These are phyloP conservation scores for Hyles vespertilio DNA, from an alignment of 1,140 invertebrate genomes.

Conservation along the genomic window DNA sequence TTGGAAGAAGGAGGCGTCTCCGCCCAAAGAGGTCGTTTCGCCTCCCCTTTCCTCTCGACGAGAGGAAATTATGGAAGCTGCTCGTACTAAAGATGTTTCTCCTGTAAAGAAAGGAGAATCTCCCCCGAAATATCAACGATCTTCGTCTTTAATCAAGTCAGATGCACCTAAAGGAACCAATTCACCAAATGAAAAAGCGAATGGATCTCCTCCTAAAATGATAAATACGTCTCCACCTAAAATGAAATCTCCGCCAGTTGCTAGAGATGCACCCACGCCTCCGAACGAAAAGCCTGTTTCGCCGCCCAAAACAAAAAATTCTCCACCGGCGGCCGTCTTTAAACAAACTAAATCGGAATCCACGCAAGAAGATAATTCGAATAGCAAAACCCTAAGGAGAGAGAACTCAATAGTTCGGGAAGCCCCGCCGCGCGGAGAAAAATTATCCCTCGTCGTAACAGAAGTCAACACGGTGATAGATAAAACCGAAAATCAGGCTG, in stretches of 20 bases:
- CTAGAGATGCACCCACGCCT: neutral
- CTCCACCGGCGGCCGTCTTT: slow-evolving; percentile 17
- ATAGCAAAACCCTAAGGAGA: slow-evolving; percentile 36
- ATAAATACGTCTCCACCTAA: neutral
- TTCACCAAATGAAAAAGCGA: neutral
- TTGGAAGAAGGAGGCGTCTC: slow-evolving; percentile 3
- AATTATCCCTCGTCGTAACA: slow-evolving; percentile 35
- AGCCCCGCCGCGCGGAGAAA: slow-evolving; percentile 40
- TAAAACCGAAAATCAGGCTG: slow-evolving; percentile 15
- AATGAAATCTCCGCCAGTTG: neutral
- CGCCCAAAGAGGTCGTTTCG: neutral
- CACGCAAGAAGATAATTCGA: slow-evolving; percentile 32
- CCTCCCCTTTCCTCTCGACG: neutral
- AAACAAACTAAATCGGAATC: slow-evolving; percentile 29
- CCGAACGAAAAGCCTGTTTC: slow-evolving; percentile 9
- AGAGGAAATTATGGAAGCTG: neutral
- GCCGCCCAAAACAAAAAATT: slow-evolving; percentile 22
- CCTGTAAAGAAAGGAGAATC: slow-evolving; percentile 11
- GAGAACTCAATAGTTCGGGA: slow-evolving; percentile 35
- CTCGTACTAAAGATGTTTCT: slow-evolving; percentile 18
- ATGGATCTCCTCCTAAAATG: neutral
- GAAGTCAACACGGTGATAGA: slow-evolving; percentile 21
- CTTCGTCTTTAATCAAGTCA: neutral
- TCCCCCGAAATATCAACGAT: neutral
- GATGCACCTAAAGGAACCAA: neutral